Evolutionary conservation across 2,888 invertebrate genomes (phyloP).

Genomic region (Cataglyphis rosenhaueri): DNA sequence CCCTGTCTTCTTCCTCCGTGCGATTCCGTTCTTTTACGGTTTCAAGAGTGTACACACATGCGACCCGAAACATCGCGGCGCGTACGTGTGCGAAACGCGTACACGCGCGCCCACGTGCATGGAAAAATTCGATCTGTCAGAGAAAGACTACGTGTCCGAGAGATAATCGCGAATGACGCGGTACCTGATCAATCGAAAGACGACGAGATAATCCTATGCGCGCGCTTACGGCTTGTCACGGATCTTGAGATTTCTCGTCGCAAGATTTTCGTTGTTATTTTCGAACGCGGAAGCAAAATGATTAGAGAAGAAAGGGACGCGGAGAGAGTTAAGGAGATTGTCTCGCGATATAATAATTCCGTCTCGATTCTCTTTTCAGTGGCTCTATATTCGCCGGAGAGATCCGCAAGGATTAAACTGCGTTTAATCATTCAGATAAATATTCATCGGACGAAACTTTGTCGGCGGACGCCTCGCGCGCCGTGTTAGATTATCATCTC

Average conservation of each 20-base stretch:
- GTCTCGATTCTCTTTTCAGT: slow-evolving; percentile 10
- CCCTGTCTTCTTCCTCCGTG: slow-evolving; percentile 60
- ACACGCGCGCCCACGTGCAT: slow-evolving; percentile 4
- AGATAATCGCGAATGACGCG: slow-evolving; percentile 75
- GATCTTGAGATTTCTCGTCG: slow-evolving; percentile 58
- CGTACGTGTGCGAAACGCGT: slow-evolving; percentile 33
- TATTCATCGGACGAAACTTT: slow-evolving; percentile 47
- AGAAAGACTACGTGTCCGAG: slow-evolving; percentile 73
- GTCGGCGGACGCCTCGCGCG: slow-evolving; percentile 24
- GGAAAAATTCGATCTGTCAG: slow-evolving; percentile 72
- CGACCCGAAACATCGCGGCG: slow-evolving; percentile 34
- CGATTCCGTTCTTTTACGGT: slow-evolving; percentile 69
- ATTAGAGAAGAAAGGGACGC: no score
- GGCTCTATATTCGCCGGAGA: not conserved
- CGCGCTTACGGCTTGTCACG: slow-evolving; percentile 55
- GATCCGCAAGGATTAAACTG: slow-evolving; percentile 40
- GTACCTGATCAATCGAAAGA: slow-evolving; percentile 73
- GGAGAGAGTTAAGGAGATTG: slow-evolving; percentile 21
- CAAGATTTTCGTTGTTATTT: slow-evolving; percentile 60
- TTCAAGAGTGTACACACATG: slow-evolving; percentile 45
- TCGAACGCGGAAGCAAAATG: not conserved
- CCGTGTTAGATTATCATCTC: slow-evolving; percentile 41
- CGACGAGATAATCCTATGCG: slow-evolving; percentile 60
- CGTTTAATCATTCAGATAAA: slow-evolving; percentile 55
- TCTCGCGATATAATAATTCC: slow-evolving; percentile 11